Conservation (phyloP, 2,113 vertebrate species). For the Anoplopoma fimbria region DNA sequence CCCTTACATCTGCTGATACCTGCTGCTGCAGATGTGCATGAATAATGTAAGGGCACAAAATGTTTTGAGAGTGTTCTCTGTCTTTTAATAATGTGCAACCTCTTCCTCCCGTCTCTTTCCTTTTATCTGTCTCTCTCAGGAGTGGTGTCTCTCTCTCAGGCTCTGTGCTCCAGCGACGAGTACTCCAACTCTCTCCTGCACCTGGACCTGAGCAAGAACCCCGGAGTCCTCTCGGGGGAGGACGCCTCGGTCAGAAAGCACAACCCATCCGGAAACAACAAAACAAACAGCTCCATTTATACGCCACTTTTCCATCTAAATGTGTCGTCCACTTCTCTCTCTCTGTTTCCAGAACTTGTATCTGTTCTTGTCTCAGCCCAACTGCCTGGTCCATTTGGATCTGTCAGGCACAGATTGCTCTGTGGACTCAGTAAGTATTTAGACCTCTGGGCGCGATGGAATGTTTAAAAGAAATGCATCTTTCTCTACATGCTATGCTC, state of each 20-base stretch:
- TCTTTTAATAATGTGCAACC: conserved; percentile 57
- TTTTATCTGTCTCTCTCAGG: conserved; percentile 76
- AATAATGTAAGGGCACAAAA: conserved; percentile 69
- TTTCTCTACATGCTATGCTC: conserved; percentile 14
- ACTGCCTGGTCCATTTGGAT: conserved; percentile 91
- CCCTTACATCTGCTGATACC: conserved; percentile 46
- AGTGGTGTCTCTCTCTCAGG: conserved; percentile 90
- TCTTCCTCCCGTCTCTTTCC: neutral
- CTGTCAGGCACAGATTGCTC: conserved; percentile 90
- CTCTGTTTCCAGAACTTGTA: conserved; percentile 73
- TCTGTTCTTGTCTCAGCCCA: conserved; percentile 92
- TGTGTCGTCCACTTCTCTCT: neutral
- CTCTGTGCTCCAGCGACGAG: conserved; percentile 89
- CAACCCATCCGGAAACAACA: conserved; percentile 48
- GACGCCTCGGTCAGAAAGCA: conserved; percentile 88
- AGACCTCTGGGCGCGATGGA: neutral
- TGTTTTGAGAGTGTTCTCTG: conserved; percentile 57
- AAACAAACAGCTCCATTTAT: conserved; percentile 29
- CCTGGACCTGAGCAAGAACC: conserved; percentile 93
- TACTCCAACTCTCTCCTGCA: conserved; percentile 92
- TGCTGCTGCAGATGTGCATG: conserved; percentile 57
- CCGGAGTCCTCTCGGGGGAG: conserved; percentile 90
- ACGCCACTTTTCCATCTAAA: neutral
- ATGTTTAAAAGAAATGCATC: conserved; percentile 16
- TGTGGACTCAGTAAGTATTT: conserved; percentile 87